Evolutionary conservation across 2,797 vertebrate species (phyloP), one percentile per base, ranked within the genome.

Genomic region (Decapterus maruadsi): DNA sequence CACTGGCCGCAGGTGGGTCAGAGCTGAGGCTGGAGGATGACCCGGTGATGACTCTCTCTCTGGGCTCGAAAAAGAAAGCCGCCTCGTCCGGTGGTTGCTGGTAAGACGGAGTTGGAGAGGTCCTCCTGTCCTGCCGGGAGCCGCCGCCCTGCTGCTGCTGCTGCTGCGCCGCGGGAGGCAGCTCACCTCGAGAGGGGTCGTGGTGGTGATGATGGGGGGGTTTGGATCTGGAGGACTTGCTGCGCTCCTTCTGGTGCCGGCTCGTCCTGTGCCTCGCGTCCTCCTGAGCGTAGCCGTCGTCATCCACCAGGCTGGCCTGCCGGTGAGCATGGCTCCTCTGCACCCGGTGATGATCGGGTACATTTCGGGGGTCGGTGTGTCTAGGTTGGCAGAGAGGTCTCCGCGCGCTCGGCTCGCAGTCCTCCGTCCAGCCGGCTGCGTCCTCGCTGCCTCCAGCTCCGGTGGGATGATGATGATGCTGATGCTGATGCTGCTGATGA

Each of bases 361-460:
- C 2, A 56, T 68, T 82, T 34, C 85, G 77, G 1, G 75, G 54
- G 53, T 90, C 89, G 3, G 75, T 65, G 8, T 87, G 83, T 29
- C 91, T 94, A 0, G 97, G 97, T 66, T 96, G 95, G 90, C 97
- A 98, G 38, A 97, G 95, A 54, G 97, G 97, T 97, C 97, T 96
- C 90, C 96, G 94, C 36, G 95, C 95, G 70, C 96, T 98, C 61
- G 95, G 94, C 81, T 97, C 96, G 85, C 94, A 93, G 65, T 96
- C 95, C 67, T 94, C 94, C 65, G 86, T 80, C 90, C 95, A 93
- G 53, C 95, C 93, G 51, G 80, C 84, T 31, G 88, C 77, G n/a
- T 89, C 93, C 42, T 87, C 90, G 19, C 80, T 62, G 59, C 87
- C 89, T 80, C 82, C 81, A 40, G 84, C 86, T 59, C 73, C 83